A percentile compares a stretch with the other conserved stretches of the same genome.
Evolutionary conservation across 2,797 vertebrate species (phyloP).

Genomic region (Myioborus melanocephalus): DNA sequence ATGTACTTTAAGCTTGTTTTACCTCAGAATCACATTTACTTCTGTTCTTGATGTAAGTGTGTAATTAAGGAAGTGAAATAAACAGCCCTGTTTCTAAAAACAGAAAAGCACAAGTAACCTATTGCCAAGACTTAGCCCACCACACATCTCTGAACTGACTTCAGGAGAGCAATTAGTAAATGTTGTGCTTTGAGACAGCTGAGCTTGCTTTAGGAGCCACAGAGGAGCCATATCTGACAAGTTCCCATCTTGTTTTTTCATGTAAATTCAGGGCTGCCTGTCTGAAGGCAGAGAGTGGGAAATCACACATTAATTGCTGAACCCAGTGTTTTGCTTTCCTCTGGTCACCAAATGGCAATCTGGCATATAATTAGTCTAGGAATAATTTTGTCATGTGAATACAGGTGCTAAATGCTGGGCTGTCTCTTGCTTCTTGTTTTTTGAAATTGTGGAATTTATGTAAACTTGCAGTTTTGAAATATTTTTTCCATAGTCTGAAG

Average conservation of each 20-base stretch:
- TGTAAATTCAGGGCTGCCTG: not conserved
- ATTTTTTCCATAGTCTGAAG: not conserved
- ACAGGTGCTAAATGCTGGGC: not conserved
- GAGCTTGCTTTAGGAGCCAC: not conserved
- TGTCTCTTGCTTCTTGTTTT: not conserved
- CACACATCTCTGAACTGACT: not conserved
- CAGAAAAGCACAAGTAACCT: not conserved
- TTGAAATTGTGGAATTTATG: not conserved
- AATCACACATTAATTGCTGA: not conserved
- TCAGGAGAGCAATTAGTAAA: not conserved
- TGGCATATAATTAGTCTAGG: not conserved
- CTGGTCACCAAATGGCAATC: not conserved
- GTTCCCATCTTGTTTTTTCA: not conserved
- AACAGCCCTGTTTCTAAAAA: not conserved
- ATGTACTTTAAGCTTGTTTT: not conserved
- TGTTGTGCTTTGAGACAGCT: not conserved
- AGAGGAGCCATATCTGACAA: not conserved
- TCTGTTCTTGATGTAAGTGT: not conserved
- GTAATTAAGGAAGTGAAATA: not conserved
- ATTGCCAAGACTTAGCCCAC: not conserved
- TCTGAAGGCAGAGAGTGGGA: not conserved
- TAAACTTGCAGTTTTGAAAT: not conserved
- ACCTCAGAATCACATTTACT: not conserved
- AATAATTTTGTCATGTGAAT: not conserved
- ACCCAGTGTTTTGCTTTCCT: not conserved